These are phyloP conservation scores for Macrostomum lignano DNA, from an alignment of 1,140 invertebrate species.

Conservation along the genomic window DNA sequence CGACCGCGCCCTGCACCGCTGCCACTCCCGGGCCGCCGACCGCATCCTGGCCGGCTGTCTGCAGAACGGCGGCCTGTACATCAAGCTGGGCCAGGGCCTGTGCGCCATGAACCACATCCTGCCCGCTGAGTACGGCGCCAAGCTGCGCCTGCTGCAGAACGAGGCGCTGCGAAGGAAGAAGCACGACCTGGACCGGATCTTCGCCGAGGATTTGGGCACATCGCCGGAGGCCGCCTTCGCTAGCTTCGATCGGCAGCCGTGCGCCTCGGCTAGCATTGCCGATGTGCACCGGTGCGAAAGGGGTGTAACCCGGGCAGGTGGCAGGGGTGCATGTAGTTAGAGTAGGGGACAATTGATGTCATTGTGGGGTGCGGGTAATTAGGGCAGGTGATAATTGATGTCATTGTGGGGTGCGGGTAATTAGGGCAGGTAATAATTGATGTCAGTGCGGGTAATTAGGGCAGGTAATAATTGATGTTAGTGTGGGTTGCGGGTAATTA, in stretches of 20 bases:
- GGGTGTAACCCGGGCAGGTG: no score
- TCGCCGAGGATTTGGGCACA: conserved; percentile 39
- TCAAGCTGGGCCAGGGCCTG: conserved; percentile 47
- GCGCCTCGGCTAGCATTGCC: conserved; percentile 49
- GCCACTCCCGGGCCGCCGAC: conserved; percentile 37
- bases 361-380: no score
- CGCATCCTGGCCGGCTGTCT: conserved; percentile 39
- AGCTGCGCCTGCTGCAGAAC: conserved; percentile 37
- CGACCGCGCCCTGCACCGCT: conserved; percentile 9
- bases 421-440: no score
- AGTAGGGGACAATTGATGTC: no score
- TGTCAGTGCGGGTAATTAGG: no score
- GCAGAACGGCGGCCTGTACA: conserved; percentile 43
- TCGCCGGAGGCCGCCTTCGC: conserved; percentile 36
- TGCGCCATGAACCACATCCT: conserved; percentile 46
- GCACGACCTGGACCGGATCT: conserved; percentile 37
- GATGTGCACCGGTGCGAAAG: no score
- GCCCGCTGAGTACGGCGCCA: conserved; percentile 39
- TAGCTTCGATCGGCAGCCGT: conserved; percentile 37
- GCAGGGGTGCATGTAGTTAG: no score
- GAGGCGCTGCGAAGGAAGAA: conserved; percentile 38
- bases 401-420: no score
- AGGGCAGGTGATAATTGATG: no score
- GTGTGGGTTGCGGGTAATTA: no score
- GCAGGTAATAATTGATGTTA: no score